These are phyloP conservation scores for Amblyjoppa fuscipennis DNA, from an alignment of 2,888 invertebrate species.

Conservation along the genomic window DNA sequence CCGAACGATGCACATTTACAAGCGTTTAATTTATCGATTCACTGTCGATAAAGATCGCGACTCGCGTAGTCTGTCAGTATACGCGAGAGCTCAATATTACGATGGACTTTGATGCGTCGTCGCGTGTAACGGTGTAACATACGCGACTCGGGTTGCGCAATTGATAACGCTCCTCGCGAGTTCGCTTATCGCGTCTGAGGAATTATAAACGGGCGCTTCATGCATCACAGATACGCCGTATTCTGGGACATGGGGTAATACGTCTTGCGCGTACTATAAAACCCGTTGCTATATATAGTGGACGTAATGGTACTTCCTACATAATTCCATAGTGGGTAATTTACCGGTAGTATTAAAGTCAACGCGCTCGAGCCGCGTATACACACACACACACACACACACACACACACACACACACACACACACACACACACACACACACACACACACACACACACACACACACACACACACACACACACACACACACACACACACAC, in stretches of 20 bases:
- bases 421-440: no score
- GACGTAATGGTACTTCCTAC: neutral
- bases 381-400: neutral
- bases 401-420: neutral
- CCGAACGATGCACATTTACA: neutral
- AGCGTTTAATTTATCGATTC: neutral
- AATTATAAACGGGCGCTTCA: conserved; percentile 28
- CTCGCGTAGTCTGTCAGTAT: neutral
- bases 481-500: neutral
- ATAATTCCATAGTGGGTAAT: conserved; percentile 10
- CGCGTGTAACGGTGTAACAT: neutral
- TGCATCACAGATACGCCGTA: conserved; percentile 34
- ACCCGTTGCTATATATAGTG: neutral
- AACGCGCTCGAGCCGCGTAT: neutral
- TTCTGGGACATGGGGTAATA: conserved; percentile 23
- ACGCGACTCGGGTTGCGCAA: conserved; percentile 34
- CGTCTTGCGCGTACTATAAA: neutral
- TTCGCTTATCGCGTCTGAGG: conserved; percentile 49
- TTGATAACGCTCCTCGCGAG: conserved; percentile 35
- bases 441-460: neutral
- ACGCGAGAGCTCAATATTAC: conserved; percentile 14
- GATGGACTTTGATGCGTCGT: conserved; percentile 50
- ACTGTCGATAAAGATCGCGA: conserved; percentile 6
- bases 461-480: no score
- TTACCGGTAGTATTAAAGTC: conserved; percentile 19